phyloP scores from a whole-genome alignment of 2,113 vertebrate genomes.

The Corydoras maculifer region DNA sequence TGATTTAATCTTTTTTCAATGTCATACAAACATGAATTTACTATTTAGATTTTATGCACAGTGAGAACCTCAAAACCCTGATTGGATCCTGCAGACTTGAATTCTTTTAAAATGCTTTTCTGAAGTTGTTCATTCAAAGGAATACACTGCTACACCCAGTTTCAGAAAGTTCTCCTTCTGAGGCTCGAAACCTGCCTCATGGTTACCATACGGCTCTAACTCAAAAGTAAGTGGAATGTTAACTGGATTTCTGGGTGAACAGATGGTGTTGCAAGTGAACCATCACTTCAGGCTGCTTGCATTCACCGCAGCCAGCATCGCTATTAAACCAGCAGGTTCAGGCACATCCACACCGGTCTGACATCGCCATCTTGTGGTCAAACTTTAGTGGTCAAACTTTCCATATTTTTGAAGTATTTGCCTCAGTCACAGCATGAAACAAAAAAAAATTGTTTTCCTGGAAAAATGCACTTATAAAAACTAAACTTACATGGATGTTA shows the following conservation, averaged over 20 bases:
- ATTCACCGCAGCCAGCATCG: slow-evolving; percentile 17
- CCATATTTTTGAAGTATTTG: too few relatives aligned
- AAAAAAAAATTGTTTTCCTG: not conserved
- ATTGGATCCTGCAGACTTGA: too few relatives aligned
- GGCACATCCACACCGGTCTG: slow-evolving; percentile 28
- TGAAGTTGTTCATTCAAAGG: too few relatives aligned
- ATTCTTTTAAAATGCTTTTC: too few relatives aligned
- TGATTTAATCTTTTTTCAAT: too few relatives aligned
- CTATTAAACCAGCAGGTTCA: slow-evolving; percentile 37
- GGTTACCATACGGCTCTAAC: not conserved
- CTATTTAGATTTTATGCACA: too few relatives aligned
- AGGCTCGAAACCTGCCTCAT: not conserved
- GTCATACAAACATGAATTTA: too few relatives aligned
- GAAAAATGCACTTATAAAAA: too few relatives aligned
- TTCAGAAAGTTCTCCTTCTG: too few relatives aligned
- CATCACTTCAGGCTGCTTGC: slow-evolving; percentile 49
- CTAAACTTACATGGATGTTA: too few relatives aligned
- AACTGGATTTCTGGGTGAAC: slow-evolving; percentile 28
- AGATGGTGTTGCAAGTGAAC: slow-evolving; percentile 46
- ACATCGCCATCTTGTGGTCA: slow-evolving; percentile 35
- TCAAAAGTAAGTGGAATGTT: slow-evolving; percentile 6
- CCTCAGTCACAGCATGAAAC: not conserved
- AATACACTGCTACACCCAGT: too few relatives aligned
- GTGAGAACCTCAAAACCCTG: too few relatives aligned
- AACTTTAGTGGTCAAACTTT: slow-evolving; percentile 20